These are phyloP conservation scores for Umimayanthus kanabou DNA, from an alignment of 92 coral and sea anemone genomes.

Conservation along the genomic window DNA sequence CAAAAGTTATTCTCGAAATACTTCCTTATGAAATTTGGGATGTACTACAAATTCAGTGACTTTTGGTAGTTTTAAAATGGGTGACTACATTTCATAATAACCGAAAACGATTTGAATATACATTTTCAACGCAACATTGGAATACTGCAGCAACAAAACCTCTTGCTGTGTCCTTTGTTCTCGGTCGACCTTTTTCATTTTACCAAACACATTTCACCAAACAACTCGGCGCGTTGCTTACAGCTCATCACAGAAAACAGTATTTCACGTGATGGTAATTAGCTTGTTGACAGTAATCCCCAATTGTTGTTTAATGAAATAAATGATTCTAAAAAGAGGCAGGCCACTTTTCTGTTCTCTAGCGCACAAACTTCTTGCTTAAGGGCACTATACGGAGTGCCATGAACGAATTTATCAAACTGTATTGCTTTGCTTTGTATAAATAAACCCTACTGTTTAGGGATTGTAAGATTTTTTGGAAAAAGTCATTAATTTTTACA, in stretches of 20 bases:
- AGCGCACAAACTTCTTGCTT: neutral
- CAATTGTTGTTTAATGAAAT: neutral
- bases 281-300: neutral
- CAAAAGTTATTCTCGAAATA: neutral
- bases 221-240: too few relatives aligned
- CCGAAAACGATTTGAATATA: neutral
- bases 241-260: neutral
- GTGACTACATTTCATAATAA: neutral
- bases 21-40: neutral
- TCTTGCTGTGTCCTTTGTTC: neutral
- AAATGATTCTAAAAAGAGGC: neutral
- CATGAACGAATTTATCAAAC: neutral
- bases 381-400: neutral
- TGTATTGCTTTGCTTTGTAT: neutral
- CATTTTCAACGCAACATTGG: neutral
- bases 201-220: too few relatives aligned
- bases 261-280: neutral
- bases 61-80: conserved; percentile 3
- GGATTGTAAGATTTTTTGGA: neutral
- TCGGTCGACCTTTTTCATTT: neutral
- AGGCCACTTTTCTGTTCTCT: neutral
- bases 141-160: neutral
- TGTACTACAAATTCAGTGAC: neutral
- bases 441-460: neutral
- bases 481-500: neutral